These are phyloP conservation scores for Macropis europaea DNA, from an alignment of 2,888 invertebrate genomes.

Conservation along the genomic window DNA sequence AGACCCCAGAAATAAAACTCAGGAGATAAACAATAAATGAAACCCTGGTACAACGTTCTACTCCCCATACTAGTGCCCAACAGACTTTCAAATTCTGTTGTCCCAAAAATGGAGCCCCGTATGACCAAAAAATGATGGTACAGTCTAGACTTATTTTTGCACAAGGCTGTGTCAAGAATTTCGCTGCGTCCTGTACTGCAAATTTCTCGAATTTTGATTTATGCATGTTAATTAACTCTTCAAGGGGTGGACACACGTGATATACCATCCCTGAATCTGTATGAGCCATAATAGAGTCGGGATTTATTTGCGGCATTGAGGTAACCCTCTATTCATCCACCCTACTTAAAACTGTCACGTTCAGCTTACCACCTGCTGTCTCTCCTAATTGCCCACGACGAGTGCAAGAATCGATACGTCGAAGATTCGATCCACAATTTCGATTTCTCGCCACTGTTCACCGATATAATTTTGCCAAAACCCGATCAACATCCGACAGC, in stretches of 20 bases:
- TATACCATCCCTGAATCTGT: slow-evolving; percentile 4
- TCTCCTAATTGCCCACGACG: slow-evolving; percentile 68
- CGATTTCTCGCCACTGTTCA: neutral
- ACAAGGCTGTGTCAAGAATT: too few relatives aligned
- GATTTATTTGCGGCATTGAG: slow-evolving; percentile 74
- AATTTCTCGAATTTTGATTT: too few relatives aligned
- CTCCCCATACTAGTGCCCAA: too few relatives aligned
- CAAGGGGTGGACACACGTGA: neutral
- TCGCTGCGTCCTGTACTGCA: too few relatives aligned
- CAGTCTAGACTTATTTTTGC: too few relatives aligned
- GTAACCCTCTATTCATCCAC: slow-evolving; percentile 65
- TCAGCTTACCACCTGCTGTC: slow-evolving; percentile 72
- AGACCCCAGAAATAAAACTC: too few relatives aligned
- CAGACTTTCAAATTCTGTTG: too few relatives aligned
- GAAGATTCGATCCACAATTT: slow-evolving; percentile 14
- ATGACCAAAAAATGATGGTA: too few relatives aligned
- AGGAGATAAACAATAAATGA: too few relatives aligned
- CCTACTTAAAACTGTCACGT: slow-evolving; percentile 74
- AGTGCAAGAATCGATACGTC: slow-evolving; percentile 59
- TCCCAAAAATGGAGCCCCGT: too few relatives aligned
- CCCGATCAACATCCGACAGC: neutral
- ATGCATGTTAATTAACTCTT: neutral
- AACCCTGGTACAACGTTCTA: too few relatives aligned
- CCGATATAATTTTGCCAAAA: neutral
- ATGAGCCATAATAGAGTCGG: slow-evolving; percentile 62